phyloP scores from a whole-genome alignment of 1,140 invertebrate genomes.

The Drosophila pseudoananassae region DNA sequence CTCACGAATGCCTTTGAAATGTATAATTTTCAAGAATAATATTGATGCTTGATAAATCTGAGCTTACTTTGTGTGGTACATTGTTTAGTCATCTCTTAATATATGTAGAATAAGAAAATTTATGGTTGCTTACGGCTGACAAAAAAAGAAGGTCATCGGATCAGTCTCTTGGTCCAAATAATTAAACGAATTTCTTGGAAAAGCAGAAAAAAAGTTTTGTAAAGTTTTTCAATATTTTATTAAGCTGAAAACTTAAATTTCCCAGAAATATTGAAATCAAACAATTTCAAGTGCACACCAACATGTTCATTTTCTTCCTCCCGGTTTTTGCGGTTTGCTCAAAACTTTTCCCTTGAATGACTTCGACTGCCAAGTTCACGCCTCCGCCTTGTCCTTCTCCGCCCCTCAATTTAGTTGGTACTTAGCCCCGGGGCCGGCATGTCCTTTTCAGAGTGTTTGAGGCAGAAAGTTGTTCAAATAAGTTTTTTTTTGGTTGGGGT shows the following conservation, averaged over 20 bases:
- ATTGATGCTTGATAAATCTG: not conserved
- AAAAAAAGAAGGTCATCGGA: not conserved
- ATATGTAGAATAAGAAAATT: not conserved
- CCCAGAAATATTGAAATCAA: slow-evolving; percentile 32
- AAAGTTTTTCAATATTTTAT: slow-evolving; percentile 22
- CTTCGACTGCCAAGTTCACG: slow-evolving; percentile 61
- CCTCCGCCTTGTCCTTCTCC: slow-evolving; percentile 30
- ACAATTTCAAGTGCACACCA: slow-evolving; percentile 26
- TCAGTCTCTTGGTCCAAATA: not conserved
- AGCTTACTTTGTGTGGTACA: not conserved
- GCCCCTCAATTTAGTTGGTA: slow-evolving; percentile 23
- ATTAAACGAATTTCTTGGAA: not conserved
- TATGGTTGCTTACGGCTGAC: not conserved
- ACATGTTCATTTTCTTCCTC: slow-evolving; percentile 36
- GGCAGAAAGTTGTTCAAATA: slow-evolving; percentile 56
- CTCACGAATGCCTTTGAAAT: slow-evolving; percentile 16
- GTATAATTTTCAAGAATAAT: not conserved
- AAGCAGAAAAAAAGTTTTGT: slow-evolving; percentile 1
- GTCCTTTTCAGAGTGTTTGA: slow-evolving; percentile 61
- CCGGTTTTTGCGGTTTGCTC: slow-evolving; percentile 32
- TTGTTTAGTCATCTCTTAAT: not conserved
- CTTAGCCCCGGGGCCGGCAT: slow-evolving; percentile 52
- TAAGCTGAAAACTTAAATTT: slow-evolving; percentile 11
- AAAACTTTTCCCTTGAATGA: slow-evolving; percentile 59
- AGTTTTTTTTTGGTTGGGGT: slow-evolving; percentile 32